Evolutionary conservation across 1,140 invertebrate genomes (phyloP), one percentile per base, ranked within the genome.

Genomic region (Calephelis virginiensis): DNA sequence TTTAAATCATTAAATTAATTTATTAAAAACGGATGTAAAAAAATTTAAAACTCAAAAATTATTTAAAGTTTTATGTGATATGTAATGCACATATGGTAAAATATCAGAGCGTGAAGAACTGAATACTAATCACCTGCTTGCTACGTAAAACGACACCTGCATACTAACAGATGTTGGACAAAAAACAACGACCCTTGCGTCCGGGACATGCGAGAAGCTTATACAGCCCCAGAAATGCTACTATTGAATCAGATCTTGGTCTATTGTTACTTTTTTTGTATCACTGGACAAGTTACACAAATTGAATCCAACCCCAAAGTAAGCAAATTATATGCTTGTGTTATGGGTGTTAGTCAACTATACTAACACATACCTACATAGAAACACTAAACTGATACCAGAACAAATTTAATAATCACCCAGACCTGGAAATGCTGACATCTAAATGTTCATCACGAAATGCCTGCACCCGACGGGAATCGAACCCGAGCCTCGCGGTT

Each of bases 91-190:
- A 56, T 56, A 56, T 56, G 53, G 53, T 56, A 28, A 56, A 56
- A 56, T 56, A 56, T 56, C 50, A 28, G 17, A 56, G 50, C 50
- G 50, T 56, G 11, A 56, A 56, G 77, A 83, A 75, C 72, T 79
- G 80, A 82, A 82, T 83, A 77, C 71, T 82, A 83, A 87, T 82
- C 87, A 90, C 87, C 87, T 90, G 87, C 81, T 87, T 82, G 77
- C 72, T 81, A 83, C 83, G 81, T 83, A 82, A 78, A 82, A 66
- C 73, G 81, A 81, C 87, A 90, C 86, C 87, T 89, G 87, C 83
- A 67, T 37, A 37, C 49, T 81, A 77, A 78, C 87, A 90, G 83
- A 86, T 90, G 86, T 70, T 66, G 62, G 64, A 84, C 78, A 83
- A 88, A 90, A 86, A 86, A 82, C 62, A 13, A 78, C 74, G 77